phyloP scores from a whole-genome alignment of 2,888 invertebrate genomes.

The Xiphydria camelus region DNA sequence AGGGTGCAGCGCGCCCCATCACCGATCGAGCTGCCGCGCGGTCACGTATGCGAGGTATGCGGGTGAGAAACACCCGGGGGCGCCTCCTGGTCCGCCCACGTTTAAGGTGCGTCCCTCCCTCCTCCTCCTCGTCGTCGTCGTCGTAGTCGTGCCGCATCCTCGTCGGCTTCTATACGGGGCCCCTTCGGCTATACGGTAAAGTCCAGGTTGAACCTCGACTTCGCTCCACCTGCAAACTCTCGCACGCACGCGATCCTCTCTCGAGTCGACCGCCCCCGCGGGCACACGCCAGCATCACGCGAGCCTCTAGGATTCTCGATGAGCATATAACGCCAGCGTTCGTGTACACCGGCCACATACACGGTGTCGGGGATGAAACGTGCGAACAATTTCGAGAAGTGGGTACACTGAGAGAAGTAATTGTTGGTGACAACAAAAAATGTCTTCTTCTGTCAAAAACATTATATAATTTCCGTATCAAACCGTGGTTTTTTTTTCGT shows the following conservation, averaged over 20 bases:
- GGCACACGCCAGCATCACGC: conserved; percentile 54
- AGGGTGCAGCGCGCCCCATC: conserved; percentile 11
- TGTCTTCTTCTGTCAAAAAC: too few relatives aligned
- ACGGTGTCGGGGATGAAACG: too few relatives aligned
- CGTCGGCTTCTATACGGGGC: too few relatives aligned
- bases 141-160: too few relatives aligned
- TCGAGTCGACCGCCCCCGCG: conserved; percentile 48
- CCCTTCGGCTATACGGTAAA: conserved; percentile 1
- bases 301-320: conserved; percentile 20
- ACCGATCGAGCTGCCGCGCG: too few relatives aligned
- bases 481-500: too few relatives aligned
- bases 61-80: conserved; percentile 52
- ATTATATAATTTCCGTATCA: too few relatives aligned
- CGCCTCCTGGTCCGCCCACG: conserved; percentile 46
- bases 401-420: too few relatives aligned
- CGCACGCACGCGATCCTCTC: conserved; percentile 34
- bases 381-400: too few relatives aligned
- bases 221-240: conserved; percentile 36
- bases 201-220: conserved; percentile 17
- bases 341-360: too few relatives aligned
- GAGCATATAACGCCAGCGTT: too few relatives aligned
- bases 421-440: too few relatives aligned
- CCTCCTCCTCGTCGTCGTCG: conserved; percentile 14
- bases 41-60: conserved; percentile 45
- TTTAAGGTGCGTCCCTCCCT: conserved; percentile 38